Conservation (phyloP, 2,888 invertebrate species). For the Ochropleura leucogaster region DNA sequence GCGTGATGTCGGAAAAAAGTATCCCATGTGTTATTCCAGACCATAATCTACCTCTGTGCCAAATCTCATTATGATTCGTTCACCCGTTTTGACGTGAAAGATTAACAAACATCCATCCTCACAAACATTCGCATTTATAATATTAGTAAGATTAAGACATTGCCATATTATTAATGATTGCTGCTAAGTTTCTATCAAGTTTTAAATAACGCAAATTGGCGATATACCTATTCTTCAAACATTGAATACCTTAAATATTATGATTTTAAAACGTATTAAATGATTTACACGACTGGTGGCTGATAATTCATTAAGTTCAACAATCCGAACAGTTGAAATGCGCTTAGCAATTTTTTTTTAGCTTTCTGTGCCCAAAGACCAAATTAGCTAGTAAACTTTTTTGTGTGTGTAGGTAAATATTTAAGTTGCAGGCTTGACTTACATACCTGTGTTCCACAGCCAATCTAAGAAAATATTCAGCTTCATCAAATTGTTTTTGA, state of each 20-base stretch:
- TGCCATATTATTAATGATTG: no score
- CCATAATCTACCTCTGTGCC: no score
- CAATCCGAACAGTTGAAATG: neutral
- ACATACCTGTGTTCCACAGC: conserved; percentile 94
- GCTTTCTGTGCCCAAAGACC: neutral
- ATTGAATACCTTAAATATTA: neutral
- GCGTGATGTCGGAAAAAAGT: no score
- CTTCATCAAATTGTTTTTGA: conserved; percentile 92
- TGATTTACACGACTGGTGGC: neutral
- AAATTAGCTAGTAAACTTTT: neutral
- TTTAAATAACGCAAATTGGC: neutral
- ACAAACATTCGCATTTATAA: no score
- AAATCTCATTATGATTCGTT: no score
- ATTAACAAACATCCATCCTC: no score
- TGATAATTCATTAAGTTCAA: neutral
- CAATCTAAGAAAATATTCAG: conserved; percentile 93
- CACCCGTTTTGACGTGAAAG: no score
- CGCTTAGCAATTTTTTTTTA: neutral
- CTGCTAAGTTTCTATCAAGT: neutral
- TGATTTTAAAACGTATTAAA: neutral
- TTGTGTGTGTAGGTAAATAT: neutral
- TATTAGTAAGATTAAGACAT: no score
- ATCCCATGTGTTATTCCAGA: no score
- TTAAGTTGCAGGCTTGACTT: neutral
- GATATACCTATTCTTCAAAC: neutral